phyloP scores from a whole-genome alignment of 1,140 invertebrate species.

The Zaprionus taronus region DNA sequence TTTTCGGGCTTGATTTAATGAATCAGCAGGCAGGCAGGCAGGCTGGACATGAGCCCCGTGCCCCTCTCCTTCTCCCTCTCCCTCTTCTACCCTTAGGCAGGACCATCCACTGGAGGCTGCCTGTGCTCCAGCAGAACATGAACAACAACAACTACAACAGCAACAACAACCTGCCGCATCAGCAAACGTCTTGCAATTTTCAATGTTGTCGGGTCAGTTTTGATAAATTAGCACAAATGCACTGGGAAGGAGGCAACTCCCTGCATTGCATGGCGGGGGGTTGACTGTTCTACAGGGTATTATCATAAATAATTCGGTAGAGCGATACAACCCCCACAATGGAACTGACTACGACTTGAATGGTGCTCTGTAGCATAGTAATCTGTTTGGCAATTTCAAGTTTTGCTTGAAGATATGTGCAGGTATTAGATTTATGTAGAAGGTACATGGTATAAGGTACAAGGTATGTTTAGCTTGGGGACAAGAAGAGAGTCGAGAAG shows the following conservation, averaged over 20 bases:
- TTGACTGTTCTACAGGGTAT: neutral
- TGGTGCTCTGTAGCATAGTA: neutral
- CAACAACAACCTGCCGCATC: conserved; percentile 70
- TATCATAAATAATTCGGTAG: neutral
- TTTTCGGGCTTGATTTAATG: conserved; percentile 71
- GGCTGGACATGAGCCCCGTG: neutral
- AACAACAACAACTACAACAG: neutral
- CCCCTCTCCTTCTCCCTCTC: neutral
- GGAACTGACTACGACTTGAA: neutral
- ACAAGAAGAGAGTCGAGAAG: too few species aligned
- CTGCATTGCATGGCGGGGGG: neutral
- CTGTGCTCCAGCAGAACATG: neutral
- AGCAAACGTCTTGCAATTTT: conserved; percentile 71
- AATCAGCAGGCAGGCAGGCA: conserved; percentile 61
- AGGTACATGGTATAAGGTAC: too few species aligned
- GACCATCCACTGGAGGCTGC: neutral
- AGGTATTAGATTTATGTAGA: too few species aligned
- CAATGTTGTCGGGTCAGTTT: conserved; percentile 66
- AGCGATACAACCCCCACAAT: neutral
- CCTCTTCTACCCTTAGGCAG: neutral
- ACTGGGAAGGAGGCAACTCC: neutral
- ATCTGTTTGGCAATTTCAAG: neutral
- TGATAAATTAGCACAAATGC: conserved; percentile 74
- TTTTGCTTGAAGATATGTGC: neutral
- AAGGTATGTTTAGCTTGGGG: too few species aligned